Percentiles rank a stretch among this genome's conserved stretches.
phyloP scores from a whole-genome alignment of 2,797 vertebrate genomes.

The Sebastes vulpes region DNA sequence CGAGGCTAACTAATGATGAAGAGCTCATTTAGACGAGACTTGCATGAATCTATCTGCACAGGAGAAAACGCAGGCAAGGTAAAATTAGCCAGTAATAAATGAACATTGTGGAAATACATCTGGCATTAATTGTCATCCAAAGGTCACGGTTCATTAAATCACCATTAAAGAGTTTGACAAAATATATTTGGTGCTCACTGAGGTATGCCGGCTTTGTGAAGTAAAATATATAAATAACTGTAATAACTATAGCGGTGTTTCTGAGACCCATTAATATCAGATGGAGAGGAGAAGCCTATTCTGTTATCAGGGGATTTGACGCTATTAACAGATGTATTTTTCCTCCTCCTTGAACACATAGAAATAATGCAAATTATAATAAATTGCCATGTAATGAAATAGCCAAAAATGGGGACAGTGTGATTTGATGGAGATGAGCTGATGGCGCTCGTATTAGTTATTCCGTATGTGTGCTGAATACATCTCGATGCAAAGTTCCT shows the following conservation, averaged over 20 bases:
- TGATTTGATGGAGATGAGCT: conserved; percentile 67
- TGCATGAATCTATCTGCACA: conserved; percentile 65
- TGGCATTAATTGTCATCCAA: conserved; percentile 82
- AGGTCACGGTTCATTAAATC: conserved; percentile 86
- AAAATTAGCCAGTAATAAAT: conserved; percentile 84
- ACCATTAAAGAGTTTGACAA: conserved; percentile 84
- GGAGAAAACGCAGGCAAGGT: conserved; percentile 72
- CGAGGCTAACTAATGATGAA: conserved; percentile 77
- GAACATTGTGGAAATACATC: conserved; percentile 77
- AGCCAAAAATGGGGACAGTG: conserved; percentile 62
- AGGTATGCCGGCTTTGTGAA: conserved; percentile 82
- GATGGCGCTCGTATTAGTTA: conserved; percentile 62
- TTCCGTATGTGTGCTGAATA: conserved; percentile 56
- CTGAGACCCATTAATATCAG: conserved; percentile 80
- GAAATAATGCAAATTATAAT: conserved; percentile 83
- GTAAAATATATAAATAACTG: conserved; percentile 85
- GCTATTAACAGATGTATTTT: conserved; percentile 83
- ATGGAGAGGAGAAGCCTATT: conserved; percentile 64
- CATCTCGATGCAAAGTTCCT: conserved; percentile 73
- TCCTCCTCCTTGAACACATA: conserved; percentile 81
- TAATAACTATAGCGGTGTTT: conserved; percentile 80
- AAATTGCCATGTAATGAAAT: conserved; percentile 81
- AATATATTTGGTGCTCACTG: conserved; percentile 84
- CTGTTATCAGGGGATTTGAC: conserved; percentile 74
- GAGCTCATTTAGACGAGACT: conserved; percentile 75